Evolutionary conservation across 2,888 invertebrate species (phyloP).

Genomic region (Drosophila tripunctata): DNA sequence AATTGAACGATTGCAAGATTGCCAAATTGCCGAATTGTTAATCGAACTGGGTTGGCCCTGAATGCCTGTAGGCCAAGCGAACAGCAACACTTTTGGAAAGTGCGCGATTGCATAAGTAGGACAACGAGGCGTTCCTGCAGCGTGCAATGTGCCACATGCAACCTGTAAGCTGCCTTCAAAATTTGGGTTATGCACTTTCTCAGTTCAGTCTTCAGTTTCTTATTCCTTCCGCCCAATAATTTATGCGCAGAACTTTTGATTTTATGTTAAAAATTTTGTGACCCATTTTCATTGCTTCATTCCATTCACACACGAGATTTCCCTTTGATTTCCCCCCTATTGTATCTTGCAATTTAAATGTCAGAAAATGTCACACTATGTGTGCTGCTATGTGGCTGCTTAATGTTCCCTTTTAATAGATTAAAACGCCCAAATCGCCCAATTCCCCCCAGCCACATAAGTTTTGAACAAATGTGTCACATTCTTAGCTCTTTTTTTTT

Average conservation of each 20-base stretch:
- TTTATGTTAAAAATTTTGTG: conserved; percentile 25
- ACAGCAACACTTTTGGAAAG: conserved; percentile 56
- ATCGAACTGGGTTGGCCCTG: conserved; percentile 49
- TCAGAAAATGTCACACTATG: conserved; percentile 60
- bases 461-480: conserved; percentile 40
- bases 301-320: conserved; percentile 29
- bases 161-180: conserved; percentile 10
- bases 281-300: conserved; percentile 41
- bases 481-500: conserved; percentile 9
- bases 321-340: not conserved
- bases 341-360: conserved; percentile 44
- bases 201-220: conserved; percentile 6
- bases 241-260: conserved; percentile 57
- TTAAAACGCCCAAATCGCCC: conserved; percentile 5
- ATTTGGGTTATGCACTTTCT: conserved; percentile 59
- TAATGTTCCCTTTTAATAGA: conserved; percentile 2
- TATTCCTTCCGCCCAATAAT: conserved; percentile 13
- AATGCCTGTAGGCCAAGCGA: conserved; percentile 30
- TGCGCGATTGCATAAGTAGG: conserved; percentile 59
- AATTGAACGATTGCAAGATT: conserved; percentile 14
- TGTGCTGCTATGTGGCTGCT: conserved; percentile 37
- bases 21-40: conserved; percentile 8
- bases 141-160: conserved; percentile 11
- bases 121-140: conserved; percentile 48
- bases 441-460: conserved; percentile 9